Conservation (phyloP, 2,113 vertebrate species). For the Glaucidium brasilianum region DNA sequence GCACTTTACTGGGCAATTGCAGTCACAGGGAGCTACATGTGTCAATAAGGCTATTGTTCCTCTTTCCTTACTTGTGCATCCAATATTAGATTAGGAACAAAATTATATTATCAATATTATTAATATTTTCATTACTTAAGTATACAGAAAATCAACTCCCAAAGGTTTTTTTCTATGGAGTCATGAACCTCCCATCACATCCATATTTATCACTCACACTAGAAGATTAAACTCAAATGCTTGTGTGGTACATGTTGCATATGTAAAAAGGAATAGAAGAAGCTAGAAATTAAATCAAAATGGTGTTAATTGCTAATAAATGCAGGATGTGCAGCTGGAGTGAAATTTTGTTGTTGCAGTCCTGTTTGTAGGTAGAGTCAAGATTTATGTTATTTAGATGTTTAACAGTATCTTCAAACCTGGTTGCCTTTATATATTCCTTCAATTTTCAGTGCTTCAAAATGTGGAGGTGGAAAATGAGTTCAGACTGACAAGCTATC, state of each 20-base stretch:
- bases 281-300: slow-evolving; percentile 52
- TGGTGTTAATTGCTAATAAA: slow-evolving; percentile 61
- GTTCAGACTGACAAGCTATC: neutral
- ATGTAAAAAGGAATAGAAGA: slow-evolving; percentile 35
- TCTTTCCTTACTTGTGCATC: neutral
- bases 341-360: neutral
- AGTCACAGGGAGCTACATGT: neutral
- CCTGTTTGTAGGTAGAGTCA: neutral
- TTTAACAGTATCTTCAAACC: neutral
- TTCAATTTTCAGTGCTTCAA: neutral
- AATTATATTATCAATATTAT: neutral
- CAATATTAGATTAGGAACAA: neutral
- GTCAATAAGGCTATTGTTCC: neutral
- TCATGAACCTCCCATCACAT: slow-evolving; percentile 32
- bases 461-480: neutral
- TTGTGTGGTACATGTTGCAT: neutral
- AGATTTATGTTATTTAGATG: neutral
- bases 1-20: neutral
- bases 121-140: slow-evolving; percentile 33
- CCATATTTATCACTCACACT: slow-evolving; percentile 33
- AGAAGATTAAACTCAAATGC: slow-evolving; percentile 17
- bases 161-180: neutral
- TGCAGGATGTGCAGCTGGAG: slow-evolving; percentile 47
- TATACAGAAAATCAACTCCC: slow-evolving; percentile 29
- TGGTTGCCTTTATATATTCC: neutral